Conservation (phyloP, 2,797 vertebrate species). For the Lagodon rhomboides region DNA sequence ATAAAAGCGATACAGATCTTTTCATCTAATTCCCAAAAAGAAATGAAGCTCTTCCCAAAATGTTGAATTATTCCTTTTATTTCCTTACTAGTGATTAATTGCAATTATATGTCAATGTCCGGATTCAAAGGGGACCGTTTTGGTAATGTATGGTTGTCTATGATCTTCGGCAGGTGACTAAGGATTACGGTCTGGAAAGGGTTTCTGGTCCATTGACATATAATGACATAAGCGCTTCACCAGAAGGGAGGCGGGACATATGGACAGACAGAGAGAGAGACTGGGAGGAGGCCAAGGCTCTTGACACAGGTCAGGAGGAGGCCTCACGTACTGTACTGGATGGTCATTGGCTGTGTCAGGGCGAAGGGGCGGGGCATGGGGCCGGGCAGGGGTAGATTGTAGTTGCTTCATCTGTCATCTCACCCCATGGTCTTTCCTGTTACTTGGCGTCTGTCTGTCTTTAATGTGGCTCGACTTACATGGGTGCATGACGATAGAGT, state of each 20-base stretch:
- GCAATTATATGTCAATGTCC: slow-evolving; percentile 83
- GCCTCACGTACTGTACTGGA: slow-evolving; percentile 65
- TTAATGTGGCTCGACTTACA: slow-evolving; percentile 50
- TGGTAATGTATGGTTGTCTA: slow-evolving; percentile 70
- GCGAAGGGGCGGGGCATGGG: slow-evolving; percentile 69
- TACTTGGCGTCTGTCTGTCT: slow-evolving; percentile 43
- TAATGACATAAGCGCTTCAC: slow-evolving; percentile 81
- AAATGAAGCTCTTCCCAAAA: slow-evolving; percentile 28
- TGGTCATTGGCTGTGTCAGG: slow-evolving; percentile 70
- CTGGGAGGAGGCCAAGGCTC: slow-evolving; percentile 80
- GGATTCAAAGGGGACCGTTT: slow-evolving; percentile 58
- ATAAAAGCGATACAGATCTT: not conserved
- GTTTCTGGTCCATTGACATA: slow-evolving; percentile 85
- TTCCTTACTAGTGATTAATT: slow-evolving; percentile 36
- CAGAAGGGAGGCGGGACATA: slow-evolving; percentile 79
- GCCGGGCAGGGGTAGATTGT: slow-evolving; percentile 58
- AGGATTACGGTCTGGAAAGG: slow-evolving; percentile 79
- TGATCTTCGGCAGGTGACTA: slow-evolving; percentile 81
- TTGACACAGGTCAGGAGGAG: slow-evolving; percentile 85
- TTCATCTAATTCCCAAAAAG: not conserved
- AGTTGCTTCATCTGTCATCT: slow-evolving; percentile 73
- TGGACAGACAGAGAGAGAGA: slow-evolving; percentile 81
- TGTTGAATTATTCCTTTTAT: slow-evolving; percentile 29
- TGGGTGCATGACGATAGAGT: slow-evolving; percentile 59
- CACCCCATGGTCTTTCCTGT: slow-evolving; percentile 71